These are phyloP conservation scores for Sitta europaea DNA, from an alignment of 2,113 vertebrate species.

Conservation along the genomic window DNA sequence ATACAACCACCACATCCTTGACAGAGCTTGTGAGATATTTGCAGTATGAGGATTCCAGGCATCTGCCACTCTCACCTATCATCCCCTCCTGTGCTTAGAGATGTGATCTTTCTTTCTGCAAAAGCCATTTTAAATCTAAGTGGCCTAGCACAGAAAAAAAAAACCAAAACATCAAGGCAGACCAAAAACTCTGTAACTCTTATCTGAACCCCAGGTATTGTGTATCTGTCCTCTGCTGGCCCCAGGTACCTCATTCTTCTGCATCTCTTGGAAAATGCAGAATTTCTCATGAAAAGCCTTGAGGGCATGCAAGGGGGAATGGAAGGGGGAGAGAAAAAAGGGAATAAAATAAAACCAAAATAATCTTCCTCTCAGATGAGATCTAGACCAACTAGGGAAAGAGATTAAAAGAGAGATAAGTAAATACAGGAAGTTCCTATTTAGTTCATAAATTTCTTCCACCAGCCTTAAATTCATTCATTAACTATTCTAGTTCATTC, in stretches of 20 bases:
- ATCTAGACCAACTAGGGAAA: neutral
- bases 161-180: neutral
- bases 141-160: neutral
- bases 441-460: neutral
- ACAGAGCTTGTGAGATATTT: neutral
- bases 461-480: neutral
- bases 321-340: conserved; percentile 42
- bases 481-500: neutral
- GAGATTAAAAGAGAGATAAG: neutral
- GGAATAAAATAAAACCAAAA: conserved; percentile 36
- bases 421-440: neutral
- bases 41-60: neutral
- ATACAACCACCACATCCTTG: neutral
- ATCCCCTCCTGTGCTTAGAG: neutral
- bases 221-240: neutral
- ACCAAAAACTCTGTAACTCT: neutral
- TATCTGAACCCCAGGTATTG: conserved; percentile 48
- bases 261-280: conserved; percentile 78
- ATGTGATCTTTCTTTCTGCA: neutral
- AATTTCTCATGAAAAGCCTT: conserved; percentile 78
- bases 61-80: neutral
- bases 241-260: conserved; percentile 75
- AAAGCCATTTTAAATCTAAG: neutral
- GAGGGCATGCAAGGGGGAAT: conserved; percentile 42
- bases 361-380: neutral